These are phyloP conservation scores for Lycorma delicatula DNA, from an alignment of 1,140 invertebrate genomes.

Conservation along the genomic window DNA sequence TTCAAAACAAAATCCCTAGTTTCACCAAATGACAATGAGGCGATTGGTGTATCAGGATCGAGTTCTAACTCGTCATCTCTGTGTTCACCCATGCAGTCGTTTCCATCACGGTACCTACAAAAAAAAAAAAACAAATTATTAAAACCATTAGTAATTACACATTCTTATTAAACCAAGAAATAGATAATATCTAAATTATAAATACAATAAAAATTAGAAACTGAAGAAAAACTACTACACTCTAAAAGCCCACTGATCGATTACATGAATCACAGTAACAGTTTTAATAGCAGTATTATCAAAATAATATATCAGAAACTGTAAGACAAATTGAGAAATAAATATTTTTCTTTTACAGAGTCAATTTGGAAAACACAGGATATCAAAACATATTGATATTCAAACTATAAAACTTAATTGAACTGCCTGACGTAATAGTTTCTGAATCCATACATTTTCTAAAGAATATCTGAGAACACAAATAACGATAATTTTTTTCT, in stretches of 20 bases:
- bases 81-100: conserved; percentile 63
- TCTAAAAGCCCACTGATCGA: background rate
- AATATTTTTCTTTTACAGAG: too few relatives aligned
- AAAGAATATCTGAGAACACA: too few relatives aligned
- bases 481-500: too few relatives aligned
- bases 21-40: conserved; percentile 58
- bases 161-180: background rate
- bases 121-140: conserved; percentile 18
- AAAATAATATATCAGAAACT: too few relatives aligned
- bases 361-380: too few relatives aligned
- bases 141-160: background rate
- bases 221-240: background rate
- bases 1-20: conserved; percentile 54
- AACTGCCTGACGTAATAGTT: too few relatives aligned
- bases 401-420: too few relatives aligned
- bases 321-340: too few relatives aligned
- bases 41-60: conserved; percentile 50
- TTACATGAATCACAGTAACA: too few relatives aligned
- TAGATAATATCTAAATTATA: background rate
- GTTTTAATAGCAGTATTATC: too few relatives aligned
- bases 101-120: conserved; percentile 56
- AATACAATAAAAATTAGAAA: background rate
- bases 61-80: conserved; percentile 61
- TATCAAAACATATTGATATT: too few relatives aligned
- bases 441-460: too few relatives aligned